Conservation (phyloP, 2,113 vertebrate species). For the Oxyruncus cristatus region DNA sequence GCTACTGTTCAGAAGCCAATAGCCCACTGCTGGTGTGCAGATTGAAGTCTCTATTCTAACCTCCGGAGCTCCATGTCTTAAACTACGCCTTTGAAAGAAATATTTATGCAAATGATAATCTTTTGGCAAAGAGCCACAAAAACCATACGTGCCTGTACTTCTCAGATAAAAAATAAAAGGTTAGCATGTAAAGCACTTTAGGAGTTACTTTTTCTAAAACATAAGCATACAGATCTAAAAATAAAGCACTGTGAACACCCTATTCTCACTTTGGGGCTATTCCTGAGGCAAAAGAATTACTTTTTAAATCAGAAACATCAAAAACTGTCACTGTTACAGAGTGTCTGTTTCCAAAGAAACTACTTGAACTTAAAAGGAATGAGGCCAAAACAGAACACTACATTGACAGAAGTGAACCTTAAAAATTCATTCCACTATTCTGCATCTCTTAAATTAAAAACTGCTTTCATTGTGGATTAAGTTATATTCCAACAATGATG, state of each 20-base stretch:
- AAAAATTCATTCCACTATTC: neutral
- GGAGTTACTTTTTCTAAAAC: conserved; percentile 61
- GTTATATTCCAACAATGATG: neutral
- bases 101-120: conserved; percentile 75
- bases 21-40: conserved; percentile 66
- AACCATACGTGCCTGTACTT: conserved; percentile 64
- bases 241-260: conserved; percentile 15
- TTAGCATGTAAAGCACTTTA: conserved; percentile 58
- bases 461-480: neutral
- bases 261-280: conserved; percentile 1
- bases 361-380: neutral
- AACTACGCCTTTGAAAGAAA: conserved; percentile 64
- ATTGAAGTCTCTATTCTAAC: conserved; percentile 67
- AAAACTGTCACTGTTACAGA: neutral
- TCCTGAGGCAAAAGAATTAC: neutral
- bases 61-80: conserved; percentile 60
- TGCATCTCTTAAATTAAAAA: neutral
- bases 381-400: neutral
- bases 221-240: conserved; percentile 36
- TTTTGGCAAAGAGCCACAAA: conserved; percentile 63
- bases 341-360: neutral
- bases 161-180: conserved; percentile 59
- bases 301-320: conserved; percentile 11
- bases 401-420: neutral
- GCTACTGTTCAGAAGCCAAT: conserved; percentile 67